Evolutionary conservation across 2,797 vertebrate species (phyloP).

Genomic region (Anabacerthia variegaticeps): DNA sequence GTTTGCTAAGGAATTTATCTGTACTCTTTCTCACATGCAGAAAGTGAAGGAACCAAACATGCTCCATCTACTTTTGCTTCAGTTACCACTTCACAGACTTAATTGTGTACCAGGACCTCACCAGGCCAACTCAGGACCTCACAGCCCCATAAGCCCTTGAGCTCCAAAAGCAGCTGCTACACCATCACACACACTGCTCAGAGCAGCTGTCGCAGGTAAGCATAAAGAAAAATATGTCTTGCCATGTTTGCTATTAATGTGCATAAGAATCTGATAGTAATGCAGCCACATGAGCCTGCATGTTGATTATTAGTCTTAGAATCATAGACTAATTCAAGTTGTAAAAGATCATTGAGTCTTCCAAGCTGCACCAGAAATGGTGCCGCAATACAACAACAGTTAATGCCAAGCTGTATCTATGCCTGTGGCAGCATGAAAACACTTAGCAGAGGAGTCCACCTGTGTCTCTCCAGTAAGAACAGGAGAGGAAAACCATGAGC

Average conservation of each 20-base stretch:
- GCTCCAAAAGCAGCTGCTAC: not conserved
- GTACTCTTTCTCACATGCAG: not conserved
- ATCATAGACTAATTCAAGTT: not conserved
- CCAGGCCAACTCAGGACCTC: not conserved
- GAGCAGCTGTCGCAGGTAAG: not conserved
- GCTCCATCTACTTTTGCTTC: rapidly evolving
- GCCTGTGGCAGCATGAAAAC: not conserved
- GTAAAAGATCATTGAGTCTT: not conserved
- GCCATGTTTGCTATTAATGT: not conserved
- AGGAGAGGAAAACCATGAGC: not conserved
- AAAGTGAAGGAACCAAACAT: not conserved
- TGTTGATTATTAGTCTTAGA: not conserved
- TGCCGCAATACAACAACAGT: not conserved
- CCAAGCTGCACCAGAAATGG: not conserved
- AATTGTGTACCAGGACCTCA: not conserved
- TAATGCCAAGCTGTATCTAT: not conserved
- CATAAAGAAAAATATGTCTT: not conserved
- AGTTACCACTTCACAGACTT: not conserved
- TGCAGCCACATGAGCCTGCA: not conserved
- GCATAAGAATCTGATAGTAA: not conserved
- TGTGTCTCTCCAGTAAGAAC: not conserved
- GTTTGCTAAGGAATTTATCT: rapidly evolving
- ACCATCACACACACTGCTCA: not conserved
- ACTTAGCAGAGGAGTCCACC: not conserved
- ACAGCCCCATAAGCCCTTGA: not conserved